Base-by-base conservation (phyloP, 2,797 vertebrate species). In the Squalus acanthias region DNA sequence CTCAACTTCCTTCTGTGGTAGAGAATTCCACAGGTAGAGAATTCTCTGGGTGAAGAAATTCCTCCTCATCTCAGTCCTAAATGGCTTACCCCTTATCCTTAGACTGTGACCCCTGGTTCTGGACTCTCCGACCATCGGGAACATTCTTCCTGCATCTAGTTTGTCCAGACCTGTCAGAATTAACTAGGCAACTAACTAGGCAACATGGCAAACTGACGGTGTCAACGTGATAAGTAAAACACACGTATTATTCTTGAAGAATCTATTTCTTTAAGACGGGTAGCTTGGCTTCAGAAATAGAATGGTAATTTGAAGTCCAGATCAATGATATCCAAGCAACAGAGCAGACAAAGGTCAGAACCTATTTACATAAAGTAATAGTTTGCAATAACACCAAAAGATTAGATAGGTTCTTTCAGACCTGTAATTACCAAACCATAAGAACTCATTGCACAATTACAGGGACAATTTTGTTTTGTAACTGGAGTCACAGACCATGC, bases 271-370 rank as follows among this genome's bases (percentile, higher is more conserved):
- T 95, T 33, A 33, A 29, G 63, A 93, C 7, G 0, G 53, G n/a
- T n/a, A 69, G 63, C 17, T 92, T 67, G n/a, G 46, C 12, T 53
- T 95, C 70, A 76, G 24, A n/a, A 95, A 76, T 33, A 74, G 24
- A 76, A 57, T 57, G 33, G 5, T 95, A 74, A 95, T 74, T 29
- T 74, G 70, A 70, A 74, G 69, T 53, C 20, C 65, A 67, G 17
- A 46, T 93, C 91, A 46, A 93, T 93, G 63, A 69, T 93, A 69
- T 67, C 91, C 63, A 93, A 46, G 65, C 63, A 93, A 93, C 63
- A 69, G 63, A 65, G 53, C 65, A 92, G 4, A 24, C 39, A 46
- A 46, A 67, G 2, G 50, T 65, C 29, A 65, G 89, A 92, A 65
- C 33, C 29, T 39, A 93, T 24, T 39, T 53, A 53, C 5, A 74